A percentile compares a stretch with the other conserved stretches of the same genome.
Evolutionary conservation across 2,888 invertebrate species (phyloP).

Genomic region (Prosopocoilus inquinatus): DNA sequence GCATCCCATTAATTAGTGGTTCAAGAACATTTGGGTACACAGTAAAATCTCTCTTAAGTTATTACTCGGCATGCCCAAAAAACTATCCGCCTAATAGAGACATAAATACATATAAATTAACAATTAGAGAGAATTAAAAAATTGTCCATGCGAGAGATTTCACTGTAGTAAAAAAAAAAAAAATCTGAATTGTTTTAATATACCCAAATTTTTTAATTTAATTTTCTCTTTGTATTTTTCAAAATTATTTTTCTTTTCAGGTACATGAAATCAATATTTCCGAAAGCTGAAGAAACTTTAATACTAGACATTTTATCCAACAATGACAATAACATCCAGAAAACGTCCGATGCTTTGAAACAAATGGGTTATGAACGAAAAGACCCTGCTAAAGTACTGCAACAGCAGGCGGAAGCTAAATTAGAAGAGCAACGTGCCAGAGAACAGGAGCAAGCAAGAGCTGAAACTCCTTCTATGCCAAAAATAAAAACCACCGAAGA

Average conservation of each 20-base stretch:
- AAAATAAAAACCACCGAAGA: conserved; percentile 68
- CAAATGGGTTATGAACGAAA: conserved; percentile 81
- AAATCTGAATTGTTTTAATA: background rate
- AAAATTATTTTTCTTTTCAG: conserved; percentile 52
- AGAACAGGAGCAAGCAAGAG: conserved; percentile 24
- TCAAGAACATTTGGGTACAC: too few species aligned
- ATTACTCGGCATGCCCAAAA: too few species aligned
- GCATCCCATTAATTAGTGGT: too few species aligned
- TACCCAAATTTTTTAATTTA: background rate
- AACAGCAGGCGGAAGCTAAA: conserved; percentile 51
- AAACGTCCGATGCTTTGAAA: conserved; percentile 77
- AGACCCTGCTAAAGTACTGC: conserved; percentile 59
- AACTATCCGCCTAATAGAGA: too few species aligned
- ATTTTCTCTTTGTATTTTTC: background rate
- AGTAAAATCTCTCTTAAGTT: too few species aligned
- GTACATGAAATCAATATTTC: conserved; percentile 88
- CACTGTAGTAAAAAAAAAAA: too few species aligned
- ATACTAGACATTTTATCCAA: conserved; percentile 80
- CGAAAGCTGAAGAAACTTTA: conserved; percentile 84
- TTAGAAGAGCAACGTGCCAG: conserved; percentile 36
- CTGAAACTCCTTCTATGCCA: conserved; percentile 55
- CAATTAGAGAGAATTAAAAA: too few species aligned
- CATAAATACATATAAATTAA: too few species aligned
- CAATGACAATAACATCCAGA: conserved; percentile 88
- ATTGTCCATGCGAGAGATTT: too few species aligned